These are phyloP conservation scores for Pheosia gnoma DNA, from an alignment of 2,888 invertebrate genomes.

Conservation along the genomic window DNA sequence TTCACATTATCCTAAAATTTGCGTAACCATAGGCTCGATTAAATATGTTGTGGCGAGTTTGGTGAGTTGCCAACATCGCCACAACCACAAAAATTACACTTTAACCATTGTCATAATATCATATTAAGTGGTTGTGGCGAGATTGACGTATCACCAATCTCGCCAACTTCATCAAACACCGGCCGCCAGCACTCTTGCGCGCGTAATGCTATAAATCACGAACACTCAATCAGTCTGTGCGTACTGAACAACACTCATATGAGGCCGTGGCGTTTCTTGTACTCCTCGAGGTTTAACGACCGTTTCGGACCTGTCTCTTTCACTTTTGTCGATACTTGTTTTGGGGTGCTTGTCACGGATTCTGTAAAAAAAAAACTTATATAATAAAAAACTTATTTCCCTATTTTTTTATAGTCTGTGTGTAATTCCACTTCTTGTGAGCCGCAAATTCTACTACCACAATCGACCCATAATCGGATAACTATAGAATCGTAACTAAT, in stretches of 20 bases:
- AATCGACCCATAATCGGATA: no score
- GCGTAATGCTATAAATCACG: conserved; percentile 17
- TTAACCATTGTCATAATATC: not conserved
- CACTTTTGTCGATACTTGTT: conserved; percentile 87
- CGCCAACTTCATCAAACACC: conserved; percentile 8
- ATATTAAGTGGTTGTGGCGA: not conserved
- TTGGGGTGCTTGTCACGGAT: conserved; percentile 90
- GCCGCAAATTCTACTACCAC: no score
- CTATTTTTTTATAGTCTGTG: no score
- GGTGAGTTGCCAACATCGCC: not conserved
- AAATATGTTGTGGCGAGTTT: not conserved
- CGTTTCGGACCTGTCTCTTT: conserved; percentile 93
- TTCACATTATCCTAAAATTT: not conserved
- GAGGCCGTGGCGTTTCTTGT: conserved; percentile 96
- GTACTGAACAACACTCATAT: conserved; percentile 81
- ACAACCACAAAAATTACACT: not conserved
- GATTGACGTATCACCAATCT: not conserved
- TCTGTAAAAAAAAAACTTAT: conserved; percentile 64
- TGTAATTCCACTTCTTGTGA: no score
- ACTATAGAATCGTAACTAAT: no score
- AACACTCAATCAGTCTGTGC: conserved; percentile 11
- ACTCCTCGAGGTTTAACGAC: conserved; percentile 95
- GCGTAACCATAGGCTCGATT: not conserved
- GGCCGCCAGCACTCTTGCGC: conserved; percentile 5
- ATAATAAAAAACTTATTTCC: no score